Conservation (phyloP, 1,140 invertebrate species). For the Cylas formicarius region DNA sequence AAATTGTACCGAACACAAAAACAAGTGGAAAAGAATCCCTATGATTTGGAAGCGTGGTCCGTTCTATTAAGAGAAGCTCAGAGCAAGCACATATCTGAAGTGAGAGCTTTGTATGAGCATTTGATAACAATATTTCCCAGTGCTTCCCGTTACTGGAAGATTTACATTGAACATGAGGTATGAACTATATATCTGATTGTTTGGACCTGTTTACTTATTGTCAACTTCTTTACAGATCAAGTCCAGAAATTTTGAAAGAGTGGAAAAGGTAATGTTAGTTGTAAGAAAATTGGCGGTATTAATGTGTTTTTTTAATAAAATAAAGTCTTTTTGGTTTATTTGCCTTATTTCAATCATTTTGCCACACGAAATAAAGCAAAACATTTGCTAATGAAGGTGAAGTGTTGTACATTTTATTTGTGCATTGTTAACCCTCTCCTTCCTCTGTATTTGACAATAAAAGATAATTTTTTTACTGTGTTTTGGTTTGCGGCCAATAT, state of each 20-base stretch:
- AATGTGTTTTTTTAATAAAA: constrained; percentile 22
- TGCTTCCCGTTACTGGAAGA: constrained; percentile 96
- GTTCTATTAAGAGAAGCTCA: constrained; percentile 88
- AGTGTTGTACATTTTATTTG: constrained; percentile 24
- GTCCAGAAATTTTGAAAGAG: constrained; percentile 90
- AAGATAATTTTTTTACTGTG: constrained; percentile 13
- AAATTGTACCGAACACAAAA: constrained; percentile 71
- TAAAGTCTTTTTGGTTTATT: constrained; percentile 35
- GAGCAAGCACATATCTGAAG: constrained; percentile 83
- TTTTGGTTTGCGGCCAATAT: constrained; percentile 26
- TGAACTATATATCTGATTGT: too few species aligned
- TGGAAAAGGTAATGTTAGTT: constrained; percentile 82
- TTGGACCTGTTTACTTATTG: neutral
- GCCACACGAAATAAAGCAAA: constrained; percentile 2
- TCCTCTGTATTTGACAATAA: neutral
- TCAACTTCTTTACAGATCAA: constrained; percentile 70
- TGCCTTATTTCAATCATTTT: constrained; percentile 13
- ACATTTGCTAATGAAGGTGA: constrained; percentile 29
- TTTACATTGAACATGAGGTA: constrained; percentile 99
- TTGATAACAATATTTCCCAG: constrained; percentile 91
- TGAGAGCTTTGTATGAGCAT: constrained; percentile 87
- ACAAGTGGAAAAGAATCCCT: constrained; percentile 75
- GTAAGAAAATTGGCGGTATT: neutral
- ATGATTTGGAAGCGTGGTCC: constrained; percentile 96
- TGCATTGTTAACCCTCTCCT: constrained; percentile 11